A percentile compares a stretch with the other conserved stretches of the same genome.
phyloP scores from a whole-genome alignment of 2,888 invertebrate genomes.

The Cerceris ruficornis region DNA sequence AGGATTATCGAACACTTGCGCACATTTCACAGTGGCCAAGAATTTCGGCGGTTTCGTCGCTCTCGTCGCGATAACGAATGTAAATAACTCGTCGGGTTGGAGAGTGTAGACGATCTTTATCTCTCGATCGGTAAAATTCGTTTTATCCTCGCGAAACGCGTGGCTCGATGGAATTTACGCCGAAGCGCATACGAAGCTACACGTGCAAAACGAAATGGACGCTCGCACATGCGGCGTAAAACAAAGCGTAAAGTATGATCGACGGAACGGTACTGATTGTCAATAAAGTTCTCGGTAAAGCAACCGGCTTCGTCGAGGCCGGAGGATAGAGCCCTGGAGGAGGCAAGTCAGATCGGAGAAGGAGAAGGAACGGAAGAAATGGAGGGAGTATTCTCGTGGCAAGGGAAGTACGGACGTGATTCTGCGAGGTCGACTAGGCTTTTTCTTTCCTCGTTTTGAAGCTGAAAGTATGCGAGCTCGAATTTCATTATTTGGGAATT shows the following conservation, averaged over 20 bases:
- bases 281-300: constrained; percentile 60
- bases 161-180: no score
- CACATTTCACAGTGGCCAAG: background rate
- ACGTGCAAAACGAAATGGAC: background rate
- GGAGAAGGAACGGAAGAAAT: constrained; percentile 40
- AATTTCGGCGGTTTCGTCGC: no score
- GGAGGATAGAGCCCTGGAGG: constrained; percentile 53
- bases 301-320: constrained; percentile 41
- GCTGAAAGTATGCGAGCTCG: no score
- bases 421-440: constrained; percentile 18
- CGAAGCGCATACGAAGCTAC: no score
- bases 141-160: no score
- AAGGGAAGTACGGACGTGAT: constrained; percentile 50
- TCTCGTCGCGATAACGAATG: no score
- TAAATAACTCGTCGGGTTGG: no score
- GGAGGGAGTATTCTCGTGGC: constrained; percentile 53
- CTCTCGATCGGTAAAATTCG: no score
- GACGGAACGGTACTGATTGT: constrained; percentile 61
- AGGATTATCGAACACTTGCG: background rate
- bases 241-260: constrained; percentile 28
- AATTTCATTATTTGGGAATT: no score
- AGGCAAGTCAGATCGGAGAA: constrained; percentile 42
- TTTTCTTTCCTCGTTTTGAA: no score
- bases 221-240: background rate
- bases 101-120: no score